Evolutionary conservation across 53 echinoderm and acorn worm species (phyloP).

Genomic region (Mesocentrotus franciscanus): DNA sequence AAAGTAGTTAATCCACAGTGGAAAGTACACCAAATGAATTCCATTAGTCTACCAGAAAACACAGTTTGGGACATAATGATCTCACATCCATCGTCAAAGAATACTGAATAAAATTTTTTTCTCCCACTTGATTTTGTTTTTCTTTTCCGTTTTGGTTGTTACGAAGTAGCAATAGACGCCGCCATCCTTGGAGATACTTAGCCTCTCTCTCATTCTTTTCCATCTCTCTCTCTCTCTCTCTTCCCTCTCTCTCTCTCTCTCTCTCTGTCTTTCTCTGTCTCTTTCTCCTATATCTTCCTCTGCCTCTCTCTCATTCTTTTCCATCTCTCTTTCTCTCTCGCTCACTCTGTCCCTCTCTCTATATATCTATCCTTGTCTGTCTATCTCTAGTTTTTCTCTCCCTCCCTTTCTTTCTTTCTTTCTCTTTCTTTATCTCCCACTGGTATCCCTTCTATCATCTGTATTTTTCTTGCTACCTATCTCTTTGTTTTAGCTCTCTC

Average conservation of each 20-base stretch:
- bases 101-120: not conserved
- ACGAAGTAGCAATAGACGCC: not conserved
- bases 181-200: no score
- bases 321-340: not conserved
- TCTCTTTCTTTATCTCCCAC: not conserved
- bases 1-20: not conserved
- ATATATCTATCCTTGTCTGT: not conserved
- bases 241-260: not conserved
- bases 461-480: not conserved
- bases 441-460: not conserved
- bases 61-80: not conserved
- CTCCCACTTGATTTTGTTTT: not conserved
- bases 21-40: not conserved
- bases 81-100: not conserved
- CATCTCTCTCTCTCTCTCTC: not conserved
- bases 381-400: not conserved
- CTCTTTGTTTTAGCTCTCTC: not conserved
- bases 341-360: not conserved
- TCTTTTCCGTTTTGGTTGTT: not conserved
- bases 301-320: no score
- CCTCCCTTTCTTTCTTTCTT: not conserved
- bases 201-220: not conserved
- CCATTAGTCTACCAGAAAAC: not conserved
- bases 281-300: no score
- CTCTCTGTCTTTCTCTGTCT: not conserved